Conservation (phyloP, 1,140 invertebrate species). For the Lasioglossum albipes region DNA sequence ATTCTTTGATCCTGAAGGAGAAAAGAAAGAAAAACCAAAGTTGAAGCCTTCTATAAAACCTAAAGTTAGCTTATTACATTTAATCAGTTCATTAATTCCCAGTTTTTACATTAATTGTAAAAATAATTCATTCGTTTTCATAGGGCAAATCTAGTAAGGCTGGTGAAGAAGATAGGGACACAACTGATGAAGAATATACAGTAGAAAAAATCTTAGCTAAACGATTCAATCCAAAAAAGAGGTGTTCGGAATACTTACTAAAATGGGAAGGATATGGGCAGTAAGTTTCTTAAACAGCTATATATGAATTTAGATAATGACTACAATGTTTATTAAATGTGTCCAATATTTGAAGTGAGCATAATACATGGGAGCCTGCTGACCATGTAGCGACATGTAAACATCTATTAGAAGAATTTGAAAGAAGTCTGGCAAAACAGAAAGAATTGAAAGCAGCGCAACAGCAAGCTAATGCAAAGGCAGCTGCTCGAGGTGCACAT, state of each 20-base stretch:
- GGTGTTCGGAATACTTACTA: constrained; percentile 88
- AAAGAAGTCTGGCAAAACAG: constrained; percentile 87
- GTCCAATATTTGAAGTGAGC: constrained; percentile 79
- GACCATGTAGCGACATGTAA: constrained; percentile 87
- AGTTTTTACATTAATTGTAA: not conserved
- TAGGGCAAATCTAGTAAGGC: constrained; percentile 56
- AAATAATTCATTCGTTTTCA: constrained; percentile 3
- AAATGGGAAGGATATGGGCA: constrained; percentile 90
- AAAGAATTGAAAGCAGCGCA: constrained; percentile 84
- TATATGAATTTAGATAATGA: not conserved
- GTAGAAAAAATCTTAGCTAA: constrained; percentile 91
- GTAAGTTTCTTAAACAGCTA: constrained; percentile 78
- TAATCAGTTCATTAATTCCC: not conserved
- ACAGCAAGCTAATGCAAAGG: constrained; percentile 75
- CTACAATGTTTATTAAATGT: constrained; percentile 72
- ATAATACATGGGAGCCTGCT: constrained; percentile 90
- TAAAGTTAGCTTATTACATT: constrained; percentile 61
- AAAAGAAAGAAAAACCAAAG: constrained; percentile 70
- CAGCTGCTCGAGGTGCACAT: constrained; percentile 69
- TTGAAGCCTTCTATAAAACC: constrained; percentile 74
- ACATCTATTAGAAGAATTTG: constrained; percentile 88
- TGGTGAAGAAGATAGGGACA: constrained; percentile 74
- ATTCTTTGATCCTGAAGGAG: constrained; percentile 48
- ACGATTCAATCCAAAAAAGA: constrained; percentile 88
- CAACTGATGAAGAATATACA: constrained; percentile 82